Percentiles rank a stretch among this genome's conserved stretches.
Conservation (phyloP, 2,888 invertebrate genomes). For the Tenodera sinensis region DNA sequence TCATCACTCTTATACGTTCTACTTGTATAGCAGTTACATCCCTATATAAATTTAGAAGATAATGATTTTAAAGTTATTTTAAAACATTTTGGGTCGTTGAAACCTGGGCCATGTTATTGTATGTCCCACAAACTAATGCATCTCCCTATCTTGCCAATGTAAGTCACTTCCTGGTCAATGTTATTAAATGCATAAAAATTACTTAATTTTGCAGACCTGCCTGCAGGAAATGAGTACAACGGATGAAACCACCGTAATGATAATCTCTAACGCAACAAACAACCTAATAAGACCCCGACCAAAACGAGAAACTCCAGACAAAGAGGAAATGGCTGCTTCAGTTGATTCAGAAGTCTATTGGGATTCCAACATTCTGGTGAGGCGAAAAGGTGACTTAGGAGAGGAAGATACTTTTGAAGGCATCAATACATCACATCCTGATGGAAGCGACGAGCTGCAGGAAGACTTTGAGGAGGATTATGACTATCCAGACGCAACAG, state of each 20-base stretch:
- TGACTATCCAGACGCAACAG: background rate
- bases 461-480: background rate
- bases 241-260: slow-evolving; percentile 10
- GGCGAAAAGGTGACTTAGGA: background rate
- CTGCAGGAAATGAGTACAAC: slow-evolving; percentile 52
- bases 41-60: too few species aligned
- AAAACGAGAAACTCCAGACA: background rate
- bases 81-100: too few species aligned
- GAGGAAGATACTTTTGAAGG: background rate
- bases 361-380: background rate
- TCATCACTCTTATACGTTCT: too few species aligned
- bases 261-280: background rate
- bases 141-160: too few species aligned
- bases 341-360: background rate
- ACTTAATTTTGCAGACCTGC: slow-evolving; percentile 53
- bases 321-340: background rate
- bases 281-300: background rate
- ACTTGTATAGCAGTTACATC: too few species aligned
- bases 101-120: too few species aligned
- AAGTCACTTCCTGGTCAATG: too few species aligned
- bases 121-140: too few species aligned
- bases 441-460: background rate
- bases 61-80: too few species aligned
- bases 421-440: background rate
- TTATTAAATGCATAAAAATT: too few species aligned